Percentiles rank a stretch among this genome's conserved stretches.
phyloP scores from a whole-genome alignment of 2,888 invertebrate genomes.

The Lissocephala sabroskyi region DNA sequence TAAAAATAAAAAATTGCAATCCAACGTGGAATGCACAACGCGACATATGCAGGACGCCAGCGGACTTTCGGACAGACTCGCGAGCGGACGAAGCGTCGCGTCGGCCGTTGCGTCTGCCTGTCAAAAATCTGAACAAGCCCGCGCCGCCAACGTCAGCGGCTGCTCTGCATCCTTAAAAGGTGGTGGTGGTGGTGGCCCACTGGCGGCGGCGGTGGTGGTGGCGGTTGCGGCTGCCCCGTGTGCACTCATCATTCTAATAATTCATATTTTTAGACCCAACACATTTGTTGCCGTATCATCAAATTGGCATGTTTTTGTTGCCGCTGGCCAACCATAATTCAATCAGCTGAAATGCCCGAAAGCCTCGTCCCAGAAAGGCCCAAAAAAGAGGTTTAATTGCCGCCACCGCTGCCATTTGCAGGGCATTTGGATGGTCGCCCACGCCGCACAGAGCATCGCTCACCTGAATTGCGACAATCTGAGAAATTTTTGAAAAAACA shows the following conservation, averaged over 20 bases:
- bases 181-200: slow-evolving; percentile 64
- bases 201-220: no score
- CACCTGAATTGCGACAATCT: no score
- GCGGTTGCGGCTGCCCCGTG: slow-evolving; percentile 38
- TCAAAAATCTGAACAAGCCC: slow-evolving; percentile 29
- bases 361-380: no score
- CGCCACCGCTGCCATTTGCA: no score
- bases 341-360: no score
- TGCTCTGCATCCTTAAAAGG: slow-evolving; percentile 67
- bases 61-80: no score
- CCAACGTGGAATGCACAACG: slow-evolving; percentile 51
- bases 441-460: no score
- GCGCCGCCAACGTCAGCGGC: slow-evolving; percentile 32
- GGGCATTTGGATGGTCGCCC: no score
- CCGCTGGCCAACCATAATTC: slow-evolving; percentile 60
- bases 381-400: no score
- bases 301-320: slow-evolving; percentile 60
- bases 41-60: neutral
- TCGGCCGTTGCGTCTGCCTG: slow-evolving; percentile 48
- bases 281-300: slow-evolving; percentile 64
- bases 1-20: slow-evolving; percentile 58
- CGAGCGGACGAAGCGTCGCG: neutral
- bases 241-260: slow-evolving; percentile 1
- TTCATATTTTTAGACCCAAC: slow-evolving; percentile 44
- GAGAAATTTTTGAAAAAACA: no score